Conservation (phyloP, 2,113 vertebrate species). For the Chitala chitala region DNA sequence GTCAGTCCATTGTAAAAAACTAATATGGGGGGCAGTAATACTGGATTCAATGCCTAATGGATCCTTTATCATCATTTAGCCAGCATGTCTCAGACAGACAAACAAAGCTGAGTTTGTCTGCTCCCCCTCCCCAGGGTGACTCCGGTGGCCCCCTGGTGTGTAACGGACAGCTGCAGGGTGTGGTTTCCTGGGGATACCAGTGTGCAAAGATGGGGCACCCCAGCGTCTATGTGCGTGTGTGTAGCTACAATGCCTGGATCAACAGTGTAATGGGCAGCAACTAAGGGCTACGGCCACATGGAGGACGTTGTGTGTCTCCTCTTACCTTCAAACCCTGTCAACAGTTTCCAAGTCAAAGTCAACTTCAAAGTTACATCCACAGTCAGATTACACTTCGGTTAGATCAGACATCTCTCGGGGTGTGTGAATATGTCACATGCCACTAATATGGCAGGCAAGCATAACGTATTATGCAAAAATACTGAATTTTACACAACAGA, state of each 20-base stretch:
- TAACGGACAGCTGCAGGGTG: slow-evolving; percentile 45
- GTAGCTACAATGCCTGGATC: slow-evolving; percentile 48
- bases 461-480: neutral
- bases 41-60: neutral
- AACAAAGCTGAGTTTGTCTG: neutral
- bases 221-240: slow-evolving; percentile 45
- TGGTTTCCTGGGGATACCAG: slow-evolving; percentile 36
- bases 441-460: neutral
- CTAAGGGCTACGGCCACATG: neutral
- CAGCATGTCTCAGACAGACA: slow-evolving; percentile 1
- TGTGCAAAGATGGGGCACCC: slow-evolving; percentile 33
- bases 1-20: slow-evolving; percentile 34
- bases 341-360: neutral
- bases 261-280: slow-evolving; percentile 25
- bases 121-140: slow-evolving; percentile 28
- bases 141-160: slow-evolving; percentile 45
- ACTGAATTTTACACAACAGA: neutral
- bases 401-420: neutral
- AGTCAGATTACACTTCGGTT: no score
- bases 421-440: neutral
- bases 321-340: neutral
- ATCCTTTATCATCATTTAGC: neutral
- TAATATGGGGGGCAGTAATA: neutral
- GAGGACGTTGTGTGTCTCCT: neutral
- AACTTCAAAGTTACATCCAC: no score